Percentiles rank a stretch among this genome's conserved stretches.
phyloP scores from a whole-genome alignment of 2,888 invertebrate species.

The Rhopalosiphum nymphaeae region DNA sequence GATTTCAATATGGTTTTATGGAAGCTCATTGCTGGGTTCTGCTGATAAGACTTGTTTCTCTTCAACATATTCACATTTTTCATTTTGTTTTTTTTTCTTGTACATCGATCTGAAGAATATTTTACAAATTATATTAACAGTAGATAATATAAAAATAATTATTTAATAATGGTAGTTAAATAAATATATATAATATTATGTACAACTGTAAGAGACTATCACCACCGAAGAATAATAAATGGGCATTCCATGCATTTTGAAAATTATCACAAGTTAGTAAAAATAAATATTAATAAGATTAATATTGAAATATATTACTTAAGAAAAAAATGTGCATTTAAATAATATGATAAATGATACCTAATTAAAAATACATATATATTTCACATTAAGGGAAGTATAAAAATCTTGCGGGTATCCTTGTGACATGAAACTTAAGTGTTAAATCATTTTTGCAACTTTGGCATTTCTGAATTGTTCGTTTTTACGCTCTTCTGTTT shows the following conservation, averaged over 20 bases:
- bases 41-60: not conserved
- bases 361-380: not conserved
- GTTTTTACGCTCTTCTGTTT: conserved; percentile 72
- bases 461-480: conserved; percentile 21
- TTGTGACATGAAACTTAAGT: not conserved
- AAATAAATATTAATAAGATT: not conserved
- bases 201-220: not conserved
- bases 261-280: not conserved
- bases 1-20: not conserved
- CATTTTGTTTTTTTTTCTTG: not conserved
- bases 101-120: conserved; percentile 43
- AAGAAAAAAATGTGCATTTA: not conserved
- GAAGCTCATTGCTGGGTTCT: not conserved
- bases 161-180: not conserved
- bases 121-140: not conserved
- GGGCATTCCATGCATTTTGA: not conserved
- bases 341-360: not conserved
- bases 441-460: conserved; percentile 19
- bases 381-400: not conserved
- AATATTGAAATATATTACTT: not conserved
- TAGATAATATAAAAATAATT: not conserved
- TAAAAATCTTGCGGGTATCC: not conserved
- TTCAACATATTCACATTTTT: not conserved
- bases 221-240: not conserved
- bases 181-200: not conserved